These are phyloP conservation scores for Semotilus atromaculatus DNA, from an alignment of 2,797 vertebrate species.

Conservation along the genomic window DNA sequence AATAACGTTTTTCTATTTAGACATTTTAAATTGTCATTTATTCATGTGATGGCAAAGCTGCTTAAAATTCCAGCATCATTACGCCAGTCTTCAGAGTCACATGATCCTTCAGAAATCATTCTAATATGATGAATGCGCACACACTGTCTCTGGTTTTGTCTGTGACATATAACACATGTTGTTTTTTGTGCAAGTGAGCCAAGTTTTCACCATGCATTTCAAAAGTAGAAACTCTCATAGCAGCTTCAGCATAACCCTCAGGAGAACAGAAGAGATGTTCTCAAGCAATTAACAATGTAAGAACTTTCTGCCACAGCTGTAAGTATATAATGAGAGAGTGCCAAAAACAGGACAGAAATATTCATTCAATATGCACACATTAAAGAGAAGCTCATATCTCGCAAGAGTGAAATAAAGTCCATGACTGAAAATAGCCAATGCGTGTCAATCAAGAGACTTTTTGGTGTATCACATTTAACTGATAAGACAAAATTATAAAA, in stretches of 20 bases:
- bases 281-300: constrained; percentile 21
- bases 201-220: constrained; percentile 20
- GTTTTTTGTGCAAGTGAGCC: neutral
- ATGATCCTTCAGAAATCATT: neutral
- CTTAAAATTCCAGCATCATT: too few relatives aligned
- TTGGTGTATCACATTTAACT: neutral
- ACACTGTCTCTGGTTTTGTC: neutral
- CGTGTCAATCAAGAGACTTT: neutral
- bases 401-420: constrained; percentile 3
- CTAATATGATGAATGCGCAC: neutral
- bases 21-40: neutral
- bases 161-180: neutral
- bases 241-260: constrained; percentile 3
- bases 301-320: constrained; percentile 18
- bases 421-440: constrained; percentile 9
- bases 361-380: constrained; percentile 30
- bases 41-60: neutral
- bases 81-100: neutral
- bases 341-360: constrained; percentile 31
- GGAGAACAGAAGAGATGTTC: constrained; percentile 37
- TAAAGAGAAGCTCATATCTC: constrained; percentile 15
- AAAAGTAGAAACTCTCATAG: constrained; percentile 17
- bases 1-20: neutral
- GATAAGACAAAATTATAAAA: neutral
- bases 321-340: constrained; percentile 15